A percentile compares a stretch with the other conserved stretches of the same genome.
phyloP scores from a whole-genome alignment of 2,888 invertebrate genomes.

The Xestoiulus laeticollis region DNA sequence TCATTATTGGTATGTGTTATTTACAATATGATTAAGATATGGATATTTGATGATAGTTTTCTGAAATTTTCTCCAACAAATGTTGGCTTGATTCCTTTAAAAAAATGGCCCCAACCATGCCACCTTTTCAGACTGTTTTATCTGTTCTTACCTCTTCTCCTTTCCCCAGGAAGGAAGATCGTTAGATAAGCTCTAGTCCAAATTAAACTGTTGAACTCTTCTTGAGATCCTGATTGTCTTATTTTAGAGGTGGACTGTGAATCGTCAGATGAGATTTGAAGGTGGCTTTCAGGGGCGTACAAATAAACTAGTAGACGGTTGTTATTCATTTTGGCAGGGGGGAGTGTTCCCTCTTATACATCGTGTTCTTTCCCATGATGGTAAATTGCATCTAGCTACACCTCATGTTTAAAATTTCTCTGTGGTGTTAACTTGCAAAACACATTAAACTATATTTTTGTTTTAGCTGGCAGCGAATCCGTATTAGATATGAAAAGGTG shows the following conservation, averaged over 20 bases:
- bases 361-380: slow-evolving; percentile 72
- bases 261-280: slow-evolving; percentile 91
- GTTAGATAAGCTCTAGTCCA: too few species aligned
- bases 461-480: slow-evolving; percentile 42
- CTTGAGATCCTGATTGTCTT: background rate
- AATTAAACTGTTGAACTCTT: too few species aligned
- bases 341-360: slow-evolving; percentile 89
- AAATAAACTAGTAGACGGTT: slow-evolving; percentile 97
- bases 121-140: background rate
- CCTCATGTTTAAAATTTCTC: too few species aligned
- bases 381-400: too few species aligned
- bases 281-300: slow-evolving; percentile 97
- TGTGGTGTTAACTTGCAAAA: background rate
- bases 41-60: too few species aligned
- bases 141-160: background rate
- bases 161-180: background rate
- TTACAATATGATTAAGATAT: background rate
- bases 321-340: slow-evolving; percentile 99
- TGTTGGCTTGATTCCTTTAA: too few species aligned
- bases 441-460: background rate
- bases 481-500: slow-evolving; percentile 66
- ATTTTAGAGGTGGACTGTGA: slow-evolving; percentile 79
- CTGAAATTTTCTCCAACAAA: too few species aligned
- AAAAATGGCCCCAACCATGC: too few species aligned
- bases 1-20: slow-evolving; percentile 69